phyloP scores from a whole-genome alignment of 1,140 invertebrate species.

The Caenorhabditis inopinata region DNA sequence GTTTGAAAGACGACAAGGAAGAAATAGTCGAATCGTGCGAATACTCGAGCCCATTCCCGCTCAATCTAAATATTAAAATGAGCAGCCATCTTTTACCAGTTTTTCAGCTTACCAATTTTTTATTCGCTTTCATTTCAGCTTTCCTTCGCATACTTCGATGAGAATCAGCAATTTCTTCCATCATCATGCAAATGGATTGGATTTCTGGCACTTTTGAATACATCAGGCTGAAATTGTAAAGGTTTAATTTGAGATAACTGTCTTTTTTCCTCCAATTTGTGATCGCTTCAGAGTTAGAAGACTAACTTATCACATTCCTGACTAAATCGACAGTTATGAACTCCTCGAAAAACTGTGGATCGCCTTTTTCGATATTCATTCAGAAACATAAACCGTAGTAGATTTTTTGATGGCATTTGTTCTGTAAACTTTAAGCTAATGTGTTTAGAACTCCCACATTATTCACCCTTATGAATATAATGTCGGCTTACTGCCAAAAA shows the following conservation, averaged over 20 bases:
- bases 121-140: constrained; percentile 44
- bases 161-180: constrained; percentile 56
- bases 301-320: constrained; percentile 20
- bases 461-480: constrained; percentile 54
- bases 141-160: constrained; percentile 49
- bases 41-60: constrained; percentile 60
- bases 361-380: constrained; percentile 38
- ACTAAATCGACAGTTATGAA: constrained; percentile 2
- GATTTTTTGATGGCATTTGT: constrained; percentile 38
- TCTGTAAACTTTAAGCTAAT: too few relatives aligned
- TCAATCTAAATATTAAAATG: constrained; percentile 58
- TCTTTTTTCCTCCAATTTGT: too few relatives aligned
- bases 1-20: constrained; percentile 56
- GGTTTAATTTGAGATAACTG: not conserved
- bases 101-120: not conserved
- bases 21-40: constrained; percentile 58
- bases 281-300: too few relatives aligned
- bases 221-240: not conserved
- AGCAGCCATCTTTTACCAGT: not conserved
- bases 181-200: constrained; percentile 28
- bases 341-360: not conserved
- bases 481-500: constrained; percentile 54
- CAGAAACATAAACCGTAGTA: constrained; percentile 23
- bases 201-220: constrained; percentile 33
- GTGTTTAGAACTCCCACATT: too few relatives aligned